Evolutionary conservation across 2,888 invertebrate genomes (phyloP).

Genomic region (Thyatira batis): DNA sequence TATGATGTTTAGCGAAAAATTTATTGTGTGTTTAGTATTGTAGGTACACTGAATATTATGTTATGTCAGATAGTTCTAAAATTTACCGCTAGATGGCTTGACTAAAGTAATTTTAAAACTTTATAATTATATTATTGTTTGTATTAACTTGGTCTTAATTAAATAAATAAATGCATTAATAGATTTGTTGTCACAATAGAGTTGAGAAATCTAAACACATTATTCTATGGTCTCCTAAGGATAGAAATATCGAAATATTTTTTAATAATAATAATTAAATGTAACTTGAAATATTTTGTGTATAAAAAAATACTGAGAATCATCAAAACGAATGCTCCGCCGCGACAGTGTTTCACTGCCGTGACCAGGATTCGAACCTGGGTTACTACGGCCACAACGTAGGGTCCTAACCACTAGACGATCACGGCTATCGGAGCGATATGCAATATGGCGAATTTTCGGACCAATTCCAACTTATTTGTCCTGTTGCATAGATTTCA

Average conservation of each 20-base stretch:
- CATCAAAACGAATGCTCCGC: constrained; percentile 50
- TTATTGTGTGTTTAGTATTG: not conserved
- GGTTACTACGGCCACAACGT: constrained; percentile 89
- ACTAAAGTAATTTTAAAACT: not conserved
- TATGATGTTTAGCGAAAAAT: not conserved
- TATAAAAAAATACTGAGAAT: constrained; percentile 2
- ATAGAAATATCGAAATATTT: no score
- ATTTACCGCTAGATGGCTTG: constrained; percentile 13
- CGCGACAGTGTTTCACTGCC: constrained; percentile 77
- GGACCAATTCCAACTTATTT: not conserved
- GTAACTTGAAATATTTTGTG: not conserved
- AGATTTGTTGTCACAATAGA: no score
- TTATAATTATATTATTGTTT: no score
- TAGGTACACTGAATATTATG: not conserved
- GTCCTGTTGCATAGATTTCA: not conserved
- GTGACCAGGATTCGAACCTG: constrained; percentile 87
- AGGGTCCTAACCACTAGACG: constrained; percentile 89
- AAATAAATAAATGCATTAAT: no score
- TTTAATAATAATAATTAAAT: not conserved
- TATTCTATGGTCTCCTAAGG: no score
- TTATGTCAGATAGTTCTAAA: not conserved
- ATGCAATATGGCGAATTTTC: constrained; percentile 16
- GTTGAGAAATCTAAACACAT: no score
- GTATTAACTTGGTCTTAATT: no score
- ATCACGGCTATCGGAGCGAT: constrained; percentile 82